Evolutionary conservation across 2,888 invertebrate species (phyloP).

Genomic region (Dasypolia templi): DNA sequence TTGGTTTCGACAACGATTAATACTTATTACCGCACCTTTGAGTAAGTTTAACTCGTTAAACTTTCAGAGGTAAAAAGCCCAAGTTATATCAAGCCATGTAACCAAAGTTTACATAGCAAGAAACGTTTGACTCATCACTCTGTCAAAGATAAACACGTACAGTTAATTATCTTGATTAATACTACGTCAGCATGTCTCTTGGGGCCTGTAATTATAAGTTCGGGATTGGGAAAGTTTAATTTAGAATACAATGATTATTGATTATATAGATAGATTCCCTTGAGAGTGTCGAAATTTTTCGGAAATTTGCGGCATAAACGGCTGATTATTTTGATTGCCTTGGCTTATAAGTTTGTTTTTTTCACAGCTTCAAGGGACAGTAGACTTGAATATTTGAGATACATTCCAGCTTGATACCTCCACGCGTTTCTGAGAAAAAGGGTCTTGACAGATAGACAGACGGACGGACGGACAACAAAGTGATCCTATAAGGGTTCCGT

Average conservation of each 20-base stretch:
- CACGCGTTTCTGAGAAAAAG: too few species aligned
- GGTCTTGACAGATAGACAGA: too few species aligned
- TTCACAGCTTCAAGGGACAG: too few species aligned
- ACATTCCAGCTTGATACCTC: too few species aligned
- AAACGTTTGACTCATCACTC: slow-evolving; percentile 45
- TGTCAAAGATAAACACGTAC: slow-evolving; percentile 31
- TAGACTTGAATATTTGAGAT: too few species aligned
- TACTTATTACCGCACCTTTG: slow-evolving; percentile 24
- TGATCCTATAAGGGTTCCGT: too few species aligned
- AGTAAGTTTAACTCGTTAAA: slow-evolving; percentile 37
- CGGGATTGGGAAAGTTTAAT: slow-evolving; percentile 37
- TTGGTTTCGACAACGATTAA: neutral
- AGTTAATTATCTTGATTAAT: slow-evolving; percentile 37
- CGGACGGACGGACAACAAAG: too few species aligned
- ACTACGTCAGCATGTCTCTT: slow-evolving; percentile 18
- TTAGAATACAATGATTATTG: slow-evolving; percentile 10
- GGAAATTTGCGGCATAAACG: too few species aligned
- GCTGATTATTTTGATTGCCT: too few species aligned
- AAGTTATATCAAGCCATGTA: slow-evolving; percentile 25
- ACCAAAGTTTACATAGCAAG: slow-evolving; percentile 29
- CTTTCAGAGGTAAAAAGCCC: slow-evolving; percentile 41
- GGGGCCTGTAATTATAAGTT: slow-evolving; percentile 45
- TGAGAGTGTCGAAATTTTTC: too few species aligned
- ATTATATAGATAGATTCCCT: too few species aligned
- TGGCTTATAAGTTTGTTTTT: too few species aligned